These are phyloP conservation scores for Actenoides lindsayi DNA, from an alignment of 2,113 vertebrate species.

Conservation along the genomic window DNA sequence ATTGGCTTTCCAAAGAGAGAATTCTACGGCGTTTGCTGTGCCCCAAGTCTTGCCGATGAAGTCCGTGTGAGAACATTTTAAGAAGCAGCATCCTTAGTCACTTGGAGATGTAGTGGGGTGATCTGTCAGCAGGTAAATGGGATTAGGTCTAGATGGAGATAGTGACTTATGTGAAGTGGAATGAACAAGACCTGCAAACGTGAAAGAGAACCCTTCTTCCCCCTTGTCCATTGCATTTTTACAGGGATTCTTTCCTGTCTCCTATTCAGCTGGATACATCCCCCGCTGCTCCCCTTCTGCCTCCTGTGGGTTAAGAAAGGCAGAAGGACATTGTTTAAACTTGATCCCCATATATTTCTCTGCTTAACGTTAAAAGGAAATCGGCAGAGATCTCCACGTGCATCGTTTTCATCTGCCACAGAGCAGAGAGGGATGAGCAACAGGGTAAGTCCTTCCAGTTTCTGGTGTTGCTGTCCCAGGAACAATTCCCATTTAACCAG, in stretches of 20 bases:
- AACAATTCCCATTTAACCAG: neutral
- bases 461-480: neutral
- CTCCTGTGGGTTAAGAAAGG: neutral
- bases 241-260: neutral
- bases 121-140: neutral
- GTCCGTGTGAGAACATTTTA: neutral
- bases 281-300: neutral
- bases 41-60: neutral
- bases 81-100: neutral
- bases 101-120: neutral
- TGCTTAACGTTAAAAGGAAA: neutral
- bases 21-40: neutral
- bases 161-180: neutral
- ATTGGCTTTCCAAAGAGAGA: neutral
- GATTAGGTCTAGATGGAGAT: neutral
- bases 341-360: neutral
- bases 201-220: neutral
- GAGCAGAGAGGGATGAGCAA: neutral
- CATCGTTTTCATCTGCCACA: neutral
- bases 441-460: neutral
- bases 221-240: neutral
- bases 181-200: neutral
- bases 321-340: neutral
- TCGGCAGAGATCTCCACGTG: neutral
- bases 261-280: neutral